A percentile compares a stretch with the other conserved stretches of the same genome.
Evolutionary conservation across 2,888 invertebrate species (phyloP).

Genomic region (Agrochola lota): DNA sequence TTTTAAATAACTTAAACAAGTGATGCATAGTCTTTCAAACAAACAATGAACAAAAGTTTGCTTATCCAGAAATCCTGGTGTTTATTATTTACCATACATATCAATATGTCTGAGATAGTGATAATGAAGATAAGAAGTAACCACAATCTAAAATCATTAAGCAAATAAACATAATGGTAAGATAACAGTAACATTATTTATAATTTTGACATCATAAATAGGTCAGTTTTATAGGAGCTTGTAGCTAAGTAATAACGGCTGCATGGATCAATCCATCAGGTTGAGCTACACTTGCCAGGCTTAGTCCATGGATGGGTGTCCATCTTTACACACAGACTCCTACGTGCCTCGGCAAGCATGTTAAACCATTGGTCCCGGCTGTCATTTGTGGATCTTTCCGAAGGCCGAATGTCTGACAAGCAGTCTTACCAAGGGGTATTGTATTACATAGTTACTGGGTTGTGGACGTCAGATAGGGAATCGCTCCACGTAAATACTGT

Average conservation of each 20-base stretch:
- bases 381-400: too few relatives aligned
- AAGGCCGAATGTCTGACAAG: too few relatives aligned
- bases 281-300: too few relatives aligned
- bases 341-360: too few relatives aligned
- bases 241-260: too few relatives aligned
- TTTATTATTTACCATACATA: conserved; percentile 7
- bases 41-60: not conserved
- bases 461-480: not conserved
- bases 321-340: too few relatives aligned
- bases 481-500: too few relatives aligned
- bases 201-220: conserved; percentile 27
- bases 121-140: conserved; percentile 34
- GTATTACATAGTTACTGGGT: not conserved
- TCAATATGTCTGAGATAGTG: conserved; percentile 19
- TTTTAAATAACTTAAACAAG: conserved; percentile 19
- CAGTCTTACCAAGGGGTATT: too few relatives aligned
- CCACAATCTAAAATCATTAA: conserved; percentile 23
- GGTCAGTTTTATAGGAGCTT: conserved; percentile 12
- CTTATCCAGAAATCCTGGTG: conserved; percentile 18
- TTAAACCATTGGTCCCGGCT: too few relatives aligned
- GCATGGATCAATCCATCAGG: too few relatives aligned
- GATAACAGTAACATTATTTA: conserved; percentile 30
- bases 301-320: too few relatives aligned
- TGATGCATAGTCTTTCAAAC: not conserved
- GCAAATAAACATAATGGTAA: conserved; percentile 39